Evolutionary conservation across 2,797 vertebrate genomes (phyloP), one percentile per base, ranked within the genome.

Genomic region (Microctenopoma steveboyesi): DNA sequence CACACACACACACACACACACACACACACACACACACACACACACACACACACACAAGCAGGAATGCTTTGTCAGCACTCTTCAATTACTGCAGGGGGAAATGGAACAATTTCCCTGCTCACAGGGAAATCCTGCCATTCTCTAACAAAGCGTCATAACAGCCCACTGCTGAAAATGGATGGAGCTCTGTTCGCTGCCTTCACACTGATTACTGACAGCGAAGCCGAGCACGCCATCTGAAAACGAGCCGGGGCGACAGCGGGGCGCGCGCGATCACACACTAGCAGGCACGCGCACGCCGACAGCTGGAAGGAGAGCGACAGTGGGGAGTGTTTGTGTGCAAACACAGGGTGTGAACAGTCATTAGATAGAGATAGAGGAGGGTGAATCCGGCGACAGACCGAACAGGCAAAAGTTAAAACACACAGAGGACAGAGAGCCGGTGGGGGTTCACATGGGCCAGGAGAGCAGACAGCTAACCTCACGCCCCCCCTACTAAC

Each of bases 111-210:
- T 91, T 93, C 88, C 88, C 84, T 67, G 79, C 84, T 88, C 71
- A 68, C 81, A 79, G 88, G 92, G 88, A 93, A 91, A 93, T 92
- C 91, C 92, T 91, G 90, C 86, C 81, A 92, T 93, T 92, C 91
- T 91, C 84, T 83, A 11, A 49, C 76, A 77, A 70, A 90, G 82
- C 69, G 47, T 85, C 85, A 84, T 51, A 87, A 81, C 82, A 74
- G 79, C 60, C 62, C 79, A 61, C 39, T 4, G 42, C 68, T 64
- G 54, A 79, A 86, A 91, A 80, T 77, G 69, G 72, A 82, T 11
- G 59, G 51, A 53, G 53, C 55, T 76, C 51, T n/a, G 25, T 50
- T 73, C 22, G 4, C 62, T 12, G 69, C 76, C 56, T 69, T 63
- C 45, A 46, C 76, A 40, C 62, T 33, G 81, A 86, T 84, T 88